Conservation (phyloP, 2,113 vertebrate species). For the Oceanodroma tethys region DNA sequence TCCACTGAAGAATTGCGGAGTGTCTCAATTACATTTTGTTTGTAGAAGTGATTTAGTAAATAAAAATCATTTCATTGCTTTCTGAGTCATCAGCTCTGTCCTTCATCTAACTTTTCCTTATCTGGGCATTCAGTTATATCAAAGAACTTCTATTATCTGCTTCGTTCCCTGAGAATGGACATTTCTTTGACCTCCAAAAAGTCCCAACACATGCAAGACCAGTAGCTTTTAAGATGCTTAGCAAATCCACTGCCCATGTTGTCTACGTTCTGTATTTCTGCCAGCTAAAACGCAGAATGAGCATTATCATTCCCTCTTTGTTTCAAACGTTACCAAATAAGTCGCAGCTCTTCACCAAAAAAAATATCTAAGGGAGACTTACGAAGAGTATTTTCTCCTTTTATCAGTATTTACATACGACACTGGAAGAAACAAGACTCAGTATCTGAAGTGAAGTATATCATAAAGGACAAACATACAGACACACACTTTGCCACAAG, state of each 20-base stretch:
- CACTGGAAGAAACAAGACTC: neutral
- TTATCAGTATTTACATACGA: neutral
- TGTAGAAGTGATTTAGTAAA: neutral
- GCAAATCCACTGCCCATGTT: neutral
- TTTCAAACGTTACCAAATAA: neutral
- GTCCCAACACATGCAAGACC: neutral
- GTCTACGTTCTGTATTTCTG: neutral
- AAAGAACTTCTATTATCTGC: neutral
- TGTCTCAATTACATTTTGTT: neutral
- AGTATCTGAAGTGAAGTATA: neutral
- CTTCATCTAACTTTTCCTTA: neutral
- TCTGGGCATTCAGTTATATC: neutral
- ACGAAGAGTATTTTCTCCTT: neutral
- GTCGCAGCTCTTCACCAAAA: neutral
- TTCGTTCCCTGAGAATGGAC: neutral
- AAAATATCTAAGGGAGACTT: neutral
- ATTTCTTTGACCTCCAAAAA: neutral
- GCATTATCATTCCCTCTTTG: neutral
- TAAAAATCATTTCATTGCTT: neutral
- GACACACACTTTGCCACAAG: neutral
- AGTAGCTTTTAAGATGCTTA: neutral
- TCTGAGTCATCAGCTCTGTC: neutral
- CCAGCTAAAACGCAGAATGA: neutral
- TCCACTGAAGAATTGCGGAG: neutral
- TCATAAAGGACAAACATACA: neutral